phyloP scores from a whole-genome alignment of 2,797 vertebrate genomes.

The Parotocinclus haroldoi region DNA sequence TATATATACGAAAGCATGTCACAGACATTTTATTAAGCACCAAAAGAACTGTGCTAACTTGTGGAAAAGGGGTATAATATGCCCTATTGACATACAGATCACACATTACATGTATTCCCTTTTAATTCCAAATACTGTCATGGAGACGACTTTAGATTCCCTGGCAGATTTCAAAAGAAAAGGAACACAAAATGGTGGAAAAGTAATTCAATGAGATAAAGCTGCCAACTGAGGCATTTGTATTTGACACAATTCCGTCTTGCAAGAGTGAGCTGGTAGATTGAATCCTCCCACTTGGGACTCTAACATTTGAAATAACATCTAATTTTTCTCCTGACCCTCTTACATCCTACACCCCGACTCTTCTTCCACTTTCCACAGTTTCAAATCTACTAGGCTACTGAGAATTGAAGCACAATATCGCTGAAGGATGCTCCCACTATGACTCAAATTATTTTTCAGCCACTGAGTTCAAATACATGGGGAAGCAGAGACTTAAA shows the following conservation, averaged over 20 bases:
- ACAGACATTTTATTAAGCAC: too few relatives aligned
- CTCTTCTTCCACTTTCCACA: slow-evolving; percentile 6
- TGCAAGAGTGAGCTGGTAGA: slow-evolving; percentile 29
- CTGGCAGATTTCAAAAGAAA: too few relatives aligned
- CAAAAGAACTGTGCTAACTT: too few relatives aligned
- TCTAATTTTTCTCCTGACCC: slow-evolving; percentile 35
- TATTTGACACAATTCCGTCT: slow-evolving; percentile 39
- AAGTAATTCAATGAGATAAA: neutral
- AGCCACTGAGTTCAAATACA: slow-evolving; percentile 4
- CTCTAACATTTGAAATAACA: slow-evolving; percentile 33
- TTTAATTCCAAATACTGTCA: too few relatives aligned
- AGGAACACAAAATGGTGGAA: neutral
- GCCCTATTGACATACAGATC: too few relatives aligned
- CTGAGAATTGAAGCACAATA: slow-evolving; percentile 21
- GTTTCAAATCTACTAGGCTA: neutral
- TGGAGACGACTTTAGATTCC: too few relatives aligned
- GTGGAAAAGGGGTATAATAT: too few relatives aligned
- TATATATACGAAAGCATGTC: too few relatives aligned
- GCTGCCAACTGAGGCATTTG: slow-evolving; percentile 15
- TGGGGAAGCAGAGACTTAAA: neutral
- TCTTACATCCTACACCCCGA: slow-evolving; percentile 27
- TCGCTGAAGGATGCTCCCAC: slow-evolving; percentile 9
- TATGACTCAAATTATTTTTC: slow-evolving; percentile 6
- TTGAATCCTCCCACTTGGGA: slow-evolving; percentile 27
- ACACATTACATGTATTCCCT: too few relatives aligned